These are phyloP conservation scores for Indicator indicator DNA, from an alignment of 2,113 vertebrate genomes.

Conservation along the genomic window DNA sequence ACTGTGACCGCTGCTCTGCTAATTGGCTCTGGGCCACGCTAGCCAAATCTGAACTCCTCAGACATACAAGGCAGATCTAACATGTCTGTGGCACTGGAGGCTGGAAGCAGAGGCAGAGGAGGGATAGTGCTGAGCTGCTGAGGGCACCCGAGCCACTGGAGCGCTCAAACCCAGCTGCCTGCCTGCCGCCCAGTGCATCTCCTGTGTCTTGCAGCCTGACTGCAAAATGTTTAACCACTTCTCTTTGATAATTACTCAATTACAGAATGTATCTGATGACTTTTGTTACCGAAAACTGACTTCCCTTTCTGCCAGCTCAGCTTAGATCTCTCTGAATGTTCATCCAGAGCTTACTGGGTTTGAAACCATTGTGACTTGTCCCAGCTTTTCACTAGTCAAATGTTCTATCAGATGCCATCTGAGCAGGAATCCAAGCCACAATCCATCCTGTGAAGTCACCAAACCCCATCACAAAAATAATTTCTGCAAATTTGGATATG, in stretches of 20 bases:
- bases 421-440: constrained; percentile 61
- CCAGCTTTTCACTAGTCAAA: neutral
- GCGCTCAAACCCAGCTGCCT: neutral
- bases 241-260: neutral
- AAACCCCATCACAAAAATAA: neutral
- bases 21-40: constrained; percentile 32
- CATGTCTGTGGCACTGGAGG: neutral
- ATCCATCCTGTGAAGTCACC: constrained; percentile 18
- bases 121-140: neutral
- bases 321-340: constrained; percentile 42
- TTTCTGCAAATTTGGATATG: constrained; percentile 22
- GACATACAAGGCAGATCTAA: neutral
- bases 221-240: neutral
- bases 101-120: neutral
- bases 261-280: constrained; percentile 25
- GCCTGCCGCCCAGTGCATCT: neutral
- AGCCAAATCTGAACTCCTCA: neutral
- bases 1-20: constrained; percentile 78
- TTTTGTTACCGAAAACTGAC: constrained; percentile 39
- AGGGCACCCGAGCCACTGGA: neutral
- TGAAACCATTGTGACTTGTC: neutral
- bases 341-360: constrained; percentile 22
- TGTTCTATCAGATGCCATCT: neutral
- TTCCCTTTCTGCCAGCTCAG: constrained; percentile 44
- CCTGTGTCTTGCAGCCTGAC: neutral